Evolutionary conservation across 2,797 vertebrate species (phyloP).

Genomic region (Luscinia luscinia): DNA sequence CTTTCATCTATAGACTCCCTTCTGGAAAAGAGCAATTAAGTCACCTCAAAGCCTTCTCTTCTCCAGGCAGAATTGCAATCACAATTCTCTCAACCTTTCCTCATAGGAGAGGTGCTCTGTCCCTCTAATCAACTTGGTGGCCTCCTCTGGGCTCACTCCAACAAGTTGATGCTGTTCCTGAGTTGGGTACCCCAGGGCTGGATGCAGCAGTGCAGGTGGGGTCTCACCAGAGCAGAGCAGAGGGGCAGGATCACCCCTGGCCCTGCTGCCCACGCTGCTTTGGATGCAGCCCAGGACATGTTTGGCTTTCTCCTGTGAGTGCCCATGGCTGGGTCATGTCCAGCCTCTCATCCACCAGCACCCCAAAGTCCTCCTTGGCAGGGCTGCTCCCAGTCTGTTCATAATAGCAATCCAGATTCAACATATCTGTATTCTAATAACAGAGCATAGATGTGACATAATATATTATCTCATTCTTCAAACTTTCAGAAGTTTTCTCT

Average conservation of each 20-base stretch:
- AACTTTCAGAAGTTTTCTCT: neutral
- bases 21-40: neutral
- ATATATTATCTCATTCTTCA: neutral
- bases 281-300: neutral
- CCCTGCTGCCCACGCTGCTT: fast-evolving
- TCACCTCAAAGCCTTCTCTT: neutral
- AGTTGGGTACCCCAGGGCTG: fast-evolving
- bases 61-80: neutral
- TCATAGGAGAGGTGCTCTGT: neutral
- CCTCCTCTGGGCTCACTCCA: neutral
- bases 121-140: neutral
- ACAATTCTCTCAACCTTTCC: neutral
- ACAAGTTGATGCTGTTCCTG: too few species aligned
- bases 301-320: neutral
- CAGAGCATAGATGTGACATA: too few species aligned
- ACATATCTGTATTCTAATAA: neutral
- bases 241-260: neutral
- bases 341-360: neutral
- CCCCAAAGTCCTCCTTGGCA: neutral
- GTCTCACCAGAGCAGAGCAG: neutral
- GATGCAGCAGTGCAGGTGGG: neutral
- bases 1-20: neutral
- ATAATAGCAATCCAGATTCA: neutral
- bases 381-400: neutral
- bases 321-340: neutral